Percentiles rank a stretch among this genome's conserved stretches.
These are phyloP conservation scores for Mixornis gularis DNA, from an alignment of 2,113 vertebrate species.

Conservation along the genomic window DNA sequence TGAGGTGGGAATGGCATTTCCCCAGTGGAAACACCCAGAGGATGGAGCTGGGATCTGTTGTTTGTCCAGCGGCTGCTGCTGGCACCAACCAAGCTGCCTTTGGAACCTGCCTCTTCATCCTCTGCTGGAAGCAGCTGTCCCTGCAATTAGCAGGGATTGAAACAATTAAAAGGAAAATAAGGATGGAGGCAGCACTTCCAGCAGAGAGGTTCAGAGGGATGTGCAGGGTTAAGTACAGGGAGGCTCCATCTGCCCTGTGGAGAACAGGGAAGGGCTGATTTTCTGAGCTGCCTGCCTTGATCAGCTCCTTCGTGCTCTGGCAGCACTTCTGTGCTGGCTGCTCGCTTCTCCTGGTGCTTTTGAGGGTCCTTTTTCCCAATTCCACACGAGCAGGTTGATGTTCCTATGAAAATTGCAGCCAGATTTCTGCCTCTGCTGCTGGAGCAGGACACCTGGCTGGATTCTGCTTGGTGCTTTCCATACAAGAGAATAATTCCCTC, in stretches of 20 bases:
- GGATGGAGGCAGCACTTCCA: neutral
- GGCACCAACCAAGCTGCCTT: neutral
- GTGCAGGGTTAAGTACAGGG: neutral
- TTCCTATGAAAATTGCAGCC: neutral
- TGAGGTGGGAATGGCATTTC: neutral
- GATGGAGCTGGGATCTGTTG: neutral
- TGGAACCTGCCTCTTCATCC: neutral
- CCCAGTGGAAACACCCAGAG: neutral
- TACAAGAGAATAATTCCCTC: neutral
- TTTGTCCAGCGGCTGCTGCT: slow-evolving; percentile 28
- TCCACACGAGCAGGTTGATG: neutral
- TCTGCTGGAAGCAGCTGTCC: slow-evolving; percentile 16
- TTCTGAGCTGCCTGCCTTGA: neutral
- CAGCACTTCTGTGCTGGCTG: neutral
- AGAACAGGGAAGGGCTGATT: neutral
- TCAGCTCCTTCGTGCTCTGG: neutral
- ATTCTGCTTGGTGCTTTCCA: neutral
- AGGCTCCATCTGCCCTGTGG: neutral
- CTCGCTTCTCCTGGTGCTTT: neutral
- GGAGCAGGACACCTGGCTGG: neutral
- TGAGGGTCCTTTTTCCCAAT: neutral
- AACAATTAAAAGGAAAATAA: neutral
- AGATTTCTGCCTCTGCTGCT: neutral
- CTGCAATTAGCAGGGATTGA: neutral
- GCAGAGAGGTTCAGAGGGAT: neutral